phyloP scores from a whole-genome alignment of 2,888 invertebrate genomes.

The Xestia sexstrigata region DNA sequence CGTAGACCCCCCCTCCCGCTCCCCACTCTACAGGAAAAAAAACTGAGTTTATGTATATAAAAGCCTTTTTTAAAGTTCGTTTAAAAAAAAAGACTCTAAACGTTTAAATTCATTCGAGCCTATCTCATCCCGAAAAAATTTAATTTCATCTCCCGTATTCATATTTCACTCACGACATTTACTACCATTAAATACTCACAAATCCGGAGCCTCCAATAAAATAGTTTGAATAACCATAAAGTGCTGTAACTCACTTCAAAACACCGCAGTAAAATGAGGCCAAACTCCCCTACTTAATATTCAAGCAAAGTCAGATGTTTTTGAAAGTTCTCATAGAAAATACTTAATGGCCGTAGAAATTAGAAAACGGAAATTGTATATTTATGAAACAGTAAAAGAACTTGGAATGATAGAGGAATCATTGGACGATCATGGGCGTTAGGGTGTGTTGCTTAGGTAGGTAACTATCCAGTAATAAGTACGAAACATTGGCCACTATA shows the following conservation, averaged over 20 bases:
- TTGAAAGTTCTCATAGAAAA: constrained; percentile 62
- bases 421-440: too few relatives aligned
- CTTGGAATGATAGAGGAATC: neutral
- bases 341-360: constrained; percentile 52
- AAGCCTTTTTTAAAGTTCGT: too few relatives aligned
- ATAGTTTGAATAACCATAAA: constrained; percentile 59
- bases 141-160: constrained; percentile 2
- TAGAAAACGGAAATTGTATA: constrained; percentile 37
- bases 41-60: too few relatives aligned
- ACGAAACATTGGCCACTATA: too few relatives aligned
- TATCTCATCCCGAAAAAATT: neutral
- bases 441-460: too few relatives aligned
- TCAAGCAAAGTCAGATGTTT: constrained; percentile 57
- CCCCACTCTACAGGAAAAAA: too few relatives aligned
- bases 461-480: too few relatives aligned
- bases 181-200: constrained; percentile 28
- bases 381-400: constrained; percentile 25
- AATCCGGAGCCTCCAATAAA: constrained; percentile 46
- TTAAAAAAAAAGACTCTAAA: too few relatives aligned
- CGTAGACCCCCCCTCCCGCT: too few relatives aligned
- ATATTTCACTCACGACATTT: constrained; percentile 27
- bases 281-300: constrained; percentile 58
- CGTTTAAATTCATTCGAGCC: neutral
- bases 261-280: constrained; percentile 45
- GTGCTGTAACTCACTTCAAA: constrained; percentile 39